A percentile compares a stretch with the other conserved stretches of the same genome.
Conservation (phyloP, 2,797 vertebrate species). For the Crenuchus spilurus region DNA sequence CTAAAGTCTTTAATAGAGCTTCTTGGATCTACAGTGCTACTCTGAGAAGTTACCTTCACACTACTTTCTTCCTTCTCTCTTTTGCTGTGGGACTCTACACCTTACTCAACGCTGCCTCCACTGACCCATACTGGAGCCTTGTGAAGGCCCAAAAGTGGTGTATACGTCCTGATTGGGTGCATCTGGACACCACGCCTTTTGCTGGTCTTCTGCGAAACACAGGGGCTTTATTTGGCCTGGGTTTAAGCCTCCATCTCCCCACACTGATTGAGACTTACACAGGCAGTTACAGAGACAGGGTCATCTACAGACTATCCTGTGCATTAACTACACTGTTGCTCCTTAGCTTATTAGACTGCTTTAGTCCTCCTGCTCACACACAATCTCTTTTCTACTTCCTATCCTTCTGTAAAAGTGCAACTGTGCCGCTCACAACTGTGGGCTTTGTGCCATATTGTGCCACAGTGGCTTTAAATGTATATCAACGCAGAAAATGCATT, state of each 20-base stretch:
- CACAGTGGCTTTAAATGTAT: slow-evolving; percentile 61
- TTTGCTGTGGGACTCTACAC: slow-evolving; percentile 82
- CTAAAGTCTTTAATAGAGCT: slow-evolving; percentile 73
- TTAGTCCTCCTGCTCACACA: slow-evolving; percentile 74
- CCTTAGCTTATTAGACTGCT: slow-evolving; percentile 77
- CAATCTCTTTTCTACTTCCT: slow-evolving; percentile 79
- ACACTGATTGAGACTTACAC: slow-evolving; percentile 69
- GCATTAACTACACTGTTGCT: slow-evolving; percentile 67
- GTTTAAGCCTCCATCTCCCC: slow-evolving; percentile 78
- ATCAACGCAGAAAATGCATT: slow-evolving; percentile 6
- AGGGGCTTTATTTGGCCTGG: slow-evolving; percentile 82
- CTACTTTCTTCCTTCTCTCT: slow-evolving; percentile 79
- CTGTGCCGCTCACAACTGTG: slow-evolving; percentile 74
- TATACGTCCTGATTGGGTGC: slow-evolving; percentile 79
- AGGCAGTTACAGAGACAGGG: slow-evolving; percentile 3
- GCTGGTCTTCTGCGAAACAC: slow-evolving; percentile 85
- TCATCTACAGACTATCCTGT: slow-evolving; percentile 75
- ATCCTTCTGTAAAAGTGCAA: slow-evolving; percentile 83
- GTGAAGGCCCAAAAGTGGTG: slow-evolving; percentile 83
- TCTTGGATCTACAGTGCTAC: slow-evolving; percentile 75
- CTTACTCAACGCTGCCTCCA: slow-evolving; percentile 70
- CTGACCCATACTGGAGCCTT: slow-evolving; percentile 85
- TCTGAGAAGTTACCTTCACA: slow-evolving; percentile 71
- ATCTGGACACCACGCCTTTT: slow-evolving; percentile 84
- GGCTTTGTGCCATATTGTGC: slow-evolving; percentile 78